A percentile compares a stretch with the other conserved stretches of the same genome.
Evolutionary conservation across 2,113 vertebrate genomes (phyloP).

Genomic region (Agapornis roseicollis): DNA sequence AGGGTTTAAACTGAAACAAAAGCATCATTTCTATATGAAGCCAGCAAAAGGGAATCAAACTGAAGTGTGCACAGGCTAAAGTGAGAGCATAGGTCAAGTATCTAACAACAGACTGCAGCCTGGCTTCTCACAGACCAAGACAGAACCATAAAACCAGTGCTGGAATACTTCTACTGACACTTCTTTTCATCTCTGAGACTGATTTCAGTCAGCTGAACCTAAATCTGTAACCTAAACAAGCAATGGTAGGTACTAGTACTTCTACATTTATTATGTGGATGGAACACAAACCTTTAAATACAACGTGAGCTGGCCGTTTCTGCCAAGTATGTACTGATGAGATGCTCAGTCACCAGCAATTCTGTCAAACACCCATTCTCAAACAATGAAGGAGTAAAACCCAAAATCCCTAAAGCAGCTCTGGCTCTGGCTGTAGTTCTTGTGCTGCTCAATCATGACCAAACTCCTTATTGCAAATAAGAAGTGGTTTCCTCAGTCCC

Average conservation of each 20-base stretch:
- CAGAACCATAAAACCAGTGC: not conserved
- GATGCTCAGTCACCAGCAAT: not conserved
- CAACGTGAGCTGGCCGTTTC: not conserved
- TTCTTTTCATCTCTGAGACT: not conserved
- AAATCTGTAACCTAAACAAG: not conserved
- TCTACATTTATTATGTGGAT: not conserved
- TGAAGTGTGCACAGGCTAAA: not conserved
- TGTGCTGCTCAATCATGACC: not conserved
- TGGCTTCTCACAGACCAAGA: not conserved
- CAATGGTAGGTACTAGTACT: not conserved
- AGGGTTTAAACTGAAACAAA: not conserved
- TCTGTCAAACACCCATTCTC: not conserved
- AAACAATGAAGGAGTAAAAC: not conserved
- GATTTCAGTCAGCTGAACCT: not conserved
- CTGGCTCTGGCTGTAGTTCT: no score
- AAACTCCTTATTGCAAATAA: not conserved
- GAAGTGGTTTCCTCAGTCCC: not conserved
- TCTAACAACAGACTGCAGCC: not conserved
- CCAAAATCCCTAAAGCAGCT: not conserved
- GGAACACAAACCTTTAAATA: not conserved
- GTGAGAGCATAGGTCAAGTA: not conserved
- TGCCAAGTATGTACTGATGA: accelerated
- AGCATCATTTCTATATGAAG: not conserved
- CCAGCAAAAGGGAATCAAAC: not conserved
- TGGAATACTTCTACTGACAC: not conserved